Percentiles rank a stretch among this genome's conserved stretches.
phyloP scores from a whole-genome alignment of 2,888 invertebrate species.

The Lithosia quadra region DNA sequence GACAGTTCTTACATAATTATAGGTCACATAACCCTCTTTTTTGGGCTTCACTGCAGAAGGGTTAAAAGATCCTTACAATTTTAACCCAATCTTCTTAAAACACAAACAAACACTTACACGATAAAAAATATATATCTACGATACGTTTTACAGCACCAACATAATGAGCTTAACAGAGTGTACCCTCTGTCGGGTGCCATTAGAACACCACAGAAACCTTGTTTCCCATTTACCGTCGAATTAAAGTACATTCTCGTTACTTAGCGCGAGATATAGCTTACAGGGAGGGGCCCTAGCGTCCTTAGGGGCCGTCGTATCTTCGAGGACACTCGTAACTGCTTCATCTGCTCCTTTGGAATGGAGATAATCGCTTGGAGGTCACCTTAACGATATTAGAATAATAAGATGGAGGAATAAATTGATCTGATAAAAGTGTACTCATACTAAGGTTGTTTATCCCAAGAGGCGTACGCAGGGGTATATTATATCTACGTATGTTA shows the following conservation, averaged over 20 bases:
- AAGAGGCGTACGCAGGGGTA: background rate
- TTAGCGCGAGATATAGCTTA: conserved; percentile 44
- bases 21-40: background rate
- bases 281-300: conserved; percentile 26
- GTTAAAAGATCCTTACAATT: background rate
- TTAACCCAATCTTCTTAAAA: background rate
- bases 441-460: background rate
- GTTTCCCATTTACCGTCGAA: conserved; percentile 48
- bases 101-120: background rate
- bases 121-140: background rate
- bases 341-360: conserved; percentile 39
- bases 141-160: background rate
- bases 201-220: conserved; percentile 38
- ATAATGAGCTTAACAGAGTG: conserved; percentile 1
- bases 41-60: background rate
- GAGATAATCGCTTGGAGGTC: conserved; percentile 39
- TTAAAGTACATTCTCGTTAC: conserved; percentile 49
- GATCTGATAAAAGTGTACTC: conserved; percentile 29
- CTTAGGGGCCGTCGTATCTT: conserved; percentile 48
- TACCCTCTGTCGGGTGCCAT: conserved; percentile 22
- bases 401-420: conserved; percentile 20
- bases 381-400: conserved; percentile 19
- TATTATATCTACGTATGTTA: background rate
- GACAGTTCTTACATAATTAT: too few relatives aligned
- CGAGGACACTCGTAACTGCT: conserved; percentile 38